These are phyloP conservation scores for Catocala fraxini DNA, from an alignment of 2,888 invertebrate genomes.

Conservation along the genomic window DNA sequence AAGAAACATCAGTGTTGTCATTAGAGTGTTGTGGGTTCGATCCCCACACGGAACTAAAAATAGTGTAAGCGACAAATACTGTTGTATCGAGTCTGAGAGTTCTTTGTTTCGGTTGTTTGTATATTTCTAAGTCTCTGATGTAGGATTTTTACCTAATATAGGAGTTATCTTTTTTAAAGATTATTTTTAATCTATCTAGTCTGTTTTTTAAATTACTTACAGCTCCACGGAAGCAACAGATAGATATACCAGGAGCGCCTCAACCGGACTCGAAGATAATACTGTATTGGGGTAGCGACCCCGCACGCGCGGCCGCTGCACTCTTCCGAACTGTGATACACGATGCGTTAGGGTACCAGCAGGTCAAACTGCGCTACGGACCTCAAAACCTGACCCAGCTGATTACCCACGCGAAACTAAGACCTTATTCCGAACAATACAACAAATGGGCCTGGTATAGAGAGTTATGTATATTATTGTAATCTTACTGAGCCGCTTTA, in stretches of 20 bases:
- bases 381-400: not conserved
- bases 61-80: no score
- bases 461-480: no score
- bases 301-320: slow-evolving; percentile 2
- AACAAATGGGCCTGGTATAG: not conserved
- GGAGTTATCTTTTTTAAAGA: no score
- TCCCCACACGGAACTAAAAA: no score
- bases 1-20: no score
- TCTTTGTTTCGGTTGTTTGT: no score
- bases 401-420: not conserved
- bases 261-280: not conserved
- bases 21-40: no score
- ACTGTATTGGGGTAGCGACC: not conserved
- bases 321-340: not conserved
- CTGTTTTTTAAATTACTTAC: not conserved
- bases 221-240: not conserved
- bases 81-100: no score
- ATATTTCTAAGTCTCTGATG: no score
- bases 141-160: no score
- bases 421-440: not conserved
- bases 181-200: not conserved
- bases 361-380: not conserved
- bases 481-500: no score
- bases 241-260: not conserved
- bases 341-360: not conserved